Evolutionary conservation across 2,888 invertebrate genomes (phyloP).

Genomic region (Synergus laeviventris): DNA sequence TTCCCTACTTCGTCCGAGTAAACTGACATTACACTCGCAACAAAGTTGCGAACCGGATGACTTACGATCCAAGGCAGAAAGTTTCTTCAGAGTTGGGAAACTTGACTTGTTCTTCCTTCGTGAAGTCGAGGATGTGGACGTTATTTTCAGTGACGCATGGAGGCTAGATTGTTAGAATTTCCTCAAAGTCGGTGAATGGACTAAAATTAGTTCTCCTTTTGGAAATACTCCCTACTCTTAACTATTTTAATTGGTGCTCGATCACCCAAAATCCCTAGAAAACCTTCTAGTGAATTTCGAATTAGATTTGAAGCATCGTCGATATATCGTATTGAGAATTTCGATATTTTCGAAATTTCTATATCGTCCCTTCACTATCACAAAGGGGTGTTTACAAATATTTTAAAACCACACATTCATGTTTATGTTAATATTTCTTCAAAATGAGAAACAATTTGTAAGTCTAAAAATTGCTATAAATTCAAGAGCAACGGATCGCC

Average conservation of each 20-base stretch:
- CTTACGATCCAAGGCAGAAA: slow-evolving; percentile 29
- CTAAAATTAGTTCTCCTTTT: not conserved
- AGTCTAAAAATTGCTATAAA: not conserved
- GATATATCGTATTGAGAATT: too few relatives aligned
- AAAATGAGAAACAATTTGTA: not conserved
- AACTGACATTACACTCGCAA: slow-evolving; percentile 26
- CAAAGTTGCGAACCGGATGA: slow-evolving; percentile 29
- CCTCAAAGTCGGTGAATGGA: not conserved
- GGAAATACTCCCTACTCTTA: not conserved
- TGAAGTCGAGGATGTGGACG: slow-evolving; percentile 10
- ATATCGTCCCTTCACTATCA: too few relatives aligned
- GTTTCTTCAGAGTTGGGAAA: slow-evolving; percentile 18
- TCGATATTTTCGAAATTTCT: too few relatives aligned
- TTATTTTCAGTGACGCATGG: slow-evolving; percentile 21
- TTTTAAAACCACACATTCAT: too few relatives aligned
- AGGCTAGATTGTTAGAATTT: not conserved
- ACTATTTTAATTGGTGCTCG: too few relatives aligned
- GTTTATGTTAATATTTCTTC: too few relatives aligned
- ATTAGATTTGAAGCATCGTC: too few relatives aligned
- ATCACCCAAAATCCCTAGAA: too few relatives aligned
- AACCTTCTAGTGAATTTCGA: too few relatives aligned
- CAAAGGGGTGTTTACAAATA: too few relatives aligned
- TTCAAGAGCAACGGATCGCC: not conserved
- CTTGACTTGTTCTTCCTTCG: slow-evolving; percentile 32
- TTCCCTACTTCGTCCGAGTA: slow-evolving; percentile 11